Conservation (phyloP, 1,140 invertebrate species). For the Diabrotica undecimpunctata region DNA sequence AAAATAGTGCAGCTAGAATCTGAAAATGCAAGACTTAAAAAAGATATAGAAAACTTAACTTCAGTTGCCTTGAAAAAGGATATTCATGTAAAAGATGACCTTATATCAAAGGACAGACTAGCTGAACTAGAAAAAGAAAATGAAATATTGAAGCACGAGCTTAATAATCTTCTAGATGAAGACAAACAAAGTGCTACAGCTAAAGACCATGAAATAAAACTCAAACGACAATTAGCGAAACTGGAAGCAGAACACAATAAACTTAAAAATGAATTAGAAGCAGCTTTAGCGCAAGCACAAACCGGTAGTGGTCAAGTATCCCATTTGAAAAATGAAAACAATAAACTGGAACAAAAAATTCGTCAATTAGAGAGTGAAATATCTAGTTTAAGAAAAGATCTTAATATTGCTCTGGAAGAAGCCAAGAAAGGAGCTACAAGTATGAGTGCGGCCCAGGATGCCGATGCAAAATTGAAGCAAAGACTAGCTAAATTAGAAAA, state of each 20-base stretch:
- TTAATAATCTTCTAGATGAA: slow-evolving; percentile 6
- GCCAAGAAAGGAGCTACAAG: slow-evolving; percentile 19
- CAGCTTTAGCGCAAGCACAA: slow-evolving; percentile 14
- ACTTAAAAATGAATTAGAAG: slow-evolving; percentile 19
- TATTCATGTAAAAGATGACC: slow-evolving; percentile 9
- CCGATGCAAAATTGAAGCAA: slow-evolving; percentile 24
- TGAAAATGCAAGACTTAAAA: slow-evolving; percentile 19
- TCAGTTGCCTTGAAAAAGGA: slow-evolving; percentile 6
- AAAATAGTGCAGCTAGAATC: slow-evolving; percentile 3
- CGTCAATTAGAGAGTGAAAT: slow-evolving; percentile 23
- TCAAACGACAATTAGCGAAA: slow-evolving; percentile 20
- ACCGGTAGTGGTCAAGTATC: not conserved
- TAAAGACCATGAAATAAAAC: slow-evolving; percentile 24
- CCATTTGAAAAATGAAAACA: slow-evolving; percentile 19
- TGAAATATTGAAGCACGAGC: slow-evolving; percentile 21
- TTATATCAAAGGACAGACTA: slow-evolving; percentile 25
- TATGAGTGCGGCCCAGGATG: slow-evolving; percentile 19
- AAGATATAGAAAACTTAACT: slow-evolving; percentile 5
- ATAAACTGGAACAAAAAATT: slow-evolving; percentile 24
- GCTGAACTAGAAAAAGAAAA: slow-evolving; percentile 23
- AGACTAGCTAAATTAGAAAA: slow-evolving; percentile 21
- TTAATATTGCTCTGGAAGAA: slow-evolving; percentile 23
- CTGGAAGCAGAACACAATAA: slow-evolving; percentile 23
- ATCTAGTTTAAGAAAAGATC: slow-evolving; percentile 23
- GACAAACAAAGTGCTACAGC: slow-evolving; percentile 3